Evolutionary conservation across 2,113 vertebrate species (phyloP).

Genomic region (Alosa alosa): DNA sequence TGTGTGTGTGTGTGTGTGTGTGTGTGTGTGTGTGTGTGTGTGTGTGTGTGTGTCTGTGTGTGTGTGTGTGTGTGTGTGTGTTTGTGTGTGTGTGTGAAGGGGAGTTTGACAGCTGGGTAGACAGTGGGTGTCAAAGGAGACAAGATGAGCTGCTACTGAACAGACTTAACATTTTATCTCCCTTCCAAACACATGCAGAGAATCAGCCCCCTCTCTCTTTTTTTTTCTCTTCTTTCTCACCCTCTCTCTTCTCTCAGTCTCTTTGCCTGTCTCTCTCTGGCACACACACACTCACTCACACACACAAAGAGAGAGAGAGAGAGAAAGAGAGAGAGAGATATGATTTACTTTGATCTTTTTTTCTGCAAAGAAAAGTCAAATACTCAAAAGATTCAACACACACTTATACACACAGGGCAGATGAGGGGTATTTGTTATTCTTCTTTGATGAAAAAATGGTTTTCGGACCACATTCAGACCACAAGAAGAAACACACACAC

Average conservation of each 20-base stretch:
- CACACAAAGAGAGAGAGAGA: neutral
- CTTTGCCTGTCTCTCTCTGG: neutral
- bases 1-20: neutral
- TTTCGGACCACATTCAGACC: too few relatives aligned
- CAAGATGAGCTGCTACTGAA: conserved; percentile 21
- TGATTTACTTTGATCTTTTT: neutral
- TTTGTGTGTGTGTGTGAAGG: neutral
- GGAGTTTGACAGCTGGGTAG: conserved; percentile 28
- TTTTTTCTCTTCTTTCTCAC: neutral
- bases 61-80: conserved; percentile 17
- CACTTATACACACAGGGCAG: neutral
- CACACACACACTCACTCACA: neutral
- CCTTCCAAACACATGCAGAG: neutral
- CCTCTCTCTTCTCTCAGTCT: neutral
- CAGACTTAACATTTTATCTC: conserved; percentile 1
- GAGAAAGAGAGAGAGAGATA: too few relatives aligned
- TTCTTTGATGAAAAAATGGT: too few relatives aligned
- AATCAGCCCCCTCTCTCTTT: neutral
- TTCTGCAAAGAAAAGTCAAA: neutral
- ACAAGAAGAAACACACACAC: neutral
- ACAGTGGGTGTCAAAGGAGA: conserved; percentile 36
- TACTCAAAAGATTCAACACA: neutral
- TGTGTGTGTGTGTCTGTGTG: neutral
- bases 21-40: neutral
- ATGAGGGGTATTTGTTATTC: neutral